Percentiles rank a stretch among this genome's conserved stretches.
These are phyloP conservation scores for Dendropsophus ebraccatus DNA, from an alignment of 2,113 vertebrate genomes.

Conservation along the genomic window DNA sequence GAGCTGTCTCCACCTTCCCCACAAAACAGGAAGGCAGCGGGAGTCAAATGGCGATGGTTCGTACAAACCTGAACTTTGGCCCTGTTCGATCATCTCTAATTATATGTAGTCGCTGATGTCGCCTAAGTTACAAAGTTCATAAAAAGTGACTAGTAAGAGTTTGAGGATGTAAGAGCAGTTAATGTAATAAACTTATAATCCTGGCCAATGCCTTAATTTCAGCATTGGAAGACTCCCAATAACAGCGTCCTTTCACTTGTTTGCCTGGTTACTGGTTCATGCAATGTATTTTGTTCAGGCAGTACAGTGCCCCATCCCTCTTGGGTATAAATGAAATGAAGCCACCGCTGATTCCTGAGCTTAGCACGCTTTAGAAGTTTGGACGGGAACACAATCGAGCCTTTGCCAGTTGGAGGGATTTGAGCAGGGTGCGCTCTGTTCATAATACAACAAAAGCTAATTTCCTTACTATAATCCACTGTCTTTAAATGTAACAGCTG, in stretches of 20 bases:
- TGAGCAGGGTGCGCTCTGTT: neutral
- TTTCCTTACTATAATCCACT: slow-evolving; percentile 40
- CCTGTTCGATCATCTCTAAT: too few species aligned
- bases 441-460: slow-evolving; percentile 26
- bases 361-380: neutral
- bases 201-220: neutral
- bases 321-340: slow-evolving; percentile 19
- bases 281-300: neutral
- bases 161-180: neutral
- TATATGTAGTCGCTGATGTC: too few species aligned
- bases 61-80: too few species aligned
- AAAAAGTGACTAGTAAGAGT: neutral
- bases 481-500: slow-evolving; percentile 13
- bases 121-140: neutral
- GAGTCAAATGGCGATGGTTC: too few species aligned
- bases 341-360: neutral
- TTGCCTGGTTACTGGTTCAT: neutral
- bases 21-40: too few species aligned
- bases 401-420: slow-evolving; percentile 39
- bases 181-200: neutral
- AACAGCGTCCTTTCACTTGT: neutral
- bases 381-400: neutral
- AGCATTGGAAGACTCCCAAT: neutral
- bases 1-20: too few species aligned
- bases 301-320: neutral